Evolutionary conservation across 2,888 invertebrate species (phyloP), one percentile per base, ranked within the genome.

Genomic region (Platycnemis pennipes): DNA sequence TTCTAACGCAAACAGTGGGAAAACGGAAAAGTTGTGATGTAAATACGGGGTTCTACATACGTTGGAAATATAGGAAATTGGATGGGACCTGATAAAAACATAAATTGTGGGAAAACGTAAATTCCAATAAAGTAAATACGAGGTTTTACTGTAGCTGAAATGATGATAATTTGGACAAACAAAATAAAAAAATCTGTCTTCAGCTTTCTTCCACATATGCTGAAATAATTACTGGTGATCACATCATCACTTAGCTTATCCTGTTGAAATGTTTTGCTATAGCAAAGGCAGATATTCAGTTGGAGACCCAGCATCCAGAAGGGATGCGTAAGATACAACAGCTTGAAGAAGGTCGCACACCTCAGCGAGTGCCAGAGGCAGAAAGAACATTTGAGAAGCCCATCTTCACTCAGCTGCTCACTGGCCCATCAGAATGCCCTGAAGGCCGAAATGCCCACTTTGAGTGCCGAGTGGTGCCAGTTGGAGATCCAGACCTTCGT

Each of bases 271-370:
- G 37, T 63, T 31, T 87, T 94, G 94, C 96, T 96, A 37, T 96
- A 98, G 98, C 98, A 95, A 98, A 99, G 97, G 98, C 98, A 95
- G 98, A 98, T 95, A 99, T 99, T 95, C 98, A 98, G 96, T 96
- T 98, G 96, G 99, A 99, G 95, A 98, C 98, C 8, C 99, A 99
- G 96, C 99, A 99, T 96, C 99, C 99, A 45, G 99, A 99, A 96
- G 99, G 98, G 95, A 98, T 99, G 97, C 98, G 97, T 95, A 99
- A 98, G 97, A 99, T 99, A 95, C 98, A 98, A 95, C 98, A 98
- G 96, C 97, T 99, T 94, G 99, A 99, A 96, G 98, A 98, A 95
- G 98, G 98, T 53, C 97, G 97, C 94, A 97, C 97, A 94, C 97
- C 97, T 69, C 95, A 95, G 1, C 97, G 98, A 94, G 96, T 97